Evolutionary conservation across 2,113 vertebrate genomes (phyloP), one percentile per base, ranked within the genome.

Genomic region (Takifugu flavidus): DNA sequence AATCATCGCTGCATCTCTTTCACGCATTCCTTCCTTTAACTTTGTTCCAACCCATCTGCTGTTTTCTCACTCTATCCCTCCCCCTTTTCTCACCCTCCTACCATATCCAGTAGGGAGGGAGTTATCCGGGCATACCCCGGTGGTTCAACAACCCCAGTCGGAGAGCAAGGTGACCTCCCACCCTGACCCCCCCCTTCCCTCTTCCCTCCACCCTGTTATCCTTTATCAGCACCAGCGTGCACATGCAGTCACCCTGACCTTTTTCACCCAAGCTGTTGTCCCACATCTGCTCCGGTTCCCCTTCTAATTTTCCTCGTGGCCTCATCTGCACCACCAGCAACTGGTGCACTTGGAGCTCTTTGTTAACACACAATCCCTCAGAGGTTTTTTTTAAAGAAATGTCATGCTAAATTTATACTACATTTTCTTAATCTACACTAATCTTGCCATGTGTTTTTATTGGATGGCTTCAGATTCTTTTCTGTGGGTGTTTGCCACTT

Each of bases 91-190:
- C 46, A 59, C 39, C 58, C 66, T 47, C 62, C 50, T 76, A 59
- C 74, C 62, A 73, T 87, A 87, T 89, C 89, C 69, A 86, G 87
- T 84, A 85, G 86, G 75, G 89, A 89, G 70, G 61, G 87, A 82
- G 55, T 79, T 90, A 68, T 88, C 89, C 50, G 89, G 89, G 87
- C 89, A 90, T 73, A 75, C 88, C 67, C 90, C 87, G 2, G 88
- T 90, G 66, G 89, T 89, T 82, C 87, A 90, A 71, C 86, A 87
- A 72, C 75, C 67, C 31, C 77, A 43, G 25, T 77, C 77, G 86
- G 84, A 79, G 87, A 87, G 77, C 88, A 83, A 91, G 89, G 90
- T 91, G 86, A 92, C 78, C 82, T 82, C 70, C 83, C 55, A 79
- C 75, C 82, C 81, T 26, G n/a, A 74, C 64, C 72, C 50, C 61